Conservation (phyloP, 2,113 vertebrate genomes). For the Nanorana parkeri region DNA sequence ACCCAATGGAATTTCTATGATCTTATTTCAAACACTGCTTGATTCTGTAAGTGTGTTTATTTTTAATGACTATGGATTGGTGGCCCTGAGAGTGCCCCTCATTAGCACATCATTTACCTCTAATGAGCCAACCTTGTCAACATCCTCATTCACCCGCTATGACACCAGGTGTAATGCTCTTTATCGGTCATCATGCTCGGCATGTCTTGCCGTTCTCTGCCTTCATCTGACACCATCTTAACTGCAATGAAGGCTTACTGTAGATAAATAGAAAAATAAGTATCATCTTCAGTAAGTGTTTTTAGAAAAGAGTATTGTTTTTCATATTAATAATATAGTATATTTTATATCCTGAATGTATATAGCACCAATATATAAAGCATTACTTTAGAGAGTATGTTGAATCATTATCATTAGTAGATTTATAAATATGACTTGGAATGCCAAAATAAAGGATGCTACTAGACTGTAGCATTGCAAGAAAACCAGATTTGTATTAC, state of each 20-base stretch:
- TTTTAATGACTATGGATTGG: constrained; percentile 52
- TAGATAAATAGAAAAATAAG: constrained; percentile 1
- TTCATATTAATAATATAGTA: neutral
- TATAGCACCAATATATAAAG: too few relatives aligned
- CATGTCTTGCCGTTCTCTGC: constrained; percentile 6
- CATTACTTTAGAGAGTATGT: too few relatives aligned
- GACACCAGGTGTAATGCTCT: constrained; percentile 33
- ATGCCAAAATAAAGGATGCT: neutral
- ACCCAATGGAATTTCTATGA: constrained; percentile 38
- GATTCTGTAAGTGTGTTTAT: constrained; percentile 53
- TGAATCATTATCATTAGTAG: too few relatives aligned
- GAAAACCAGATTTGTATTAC: neutral
- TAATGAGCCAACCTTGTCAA: constrained; percentile 53
- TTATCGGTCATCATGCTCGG: constrained; percentile 10
- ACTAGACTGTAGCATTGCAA: neutral
- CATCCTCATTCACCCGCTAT: constrained; percentile 42
- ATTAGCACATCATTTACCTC: constrained; percentile 49
- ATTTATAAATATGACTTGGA: neutral
- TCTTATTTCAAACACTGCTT: constrained; percentile 44
- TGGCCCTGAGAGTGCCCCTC: constrained; percentile 33
- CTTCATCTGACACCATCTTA: neutral
- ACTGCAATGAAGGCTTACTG: neutral
- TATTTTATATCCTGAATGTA: neutral
- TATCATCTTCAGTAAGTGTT: neutral
- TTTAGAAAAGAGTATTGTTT: constrained; percentile 9